Percentiles rank a stretch among this genome's conserved stretches.
Evolutionary conservation across 2,888 invertebrate genomes (phyloP).

Genomic region (Nasonovia ribisnigri): DNA sequence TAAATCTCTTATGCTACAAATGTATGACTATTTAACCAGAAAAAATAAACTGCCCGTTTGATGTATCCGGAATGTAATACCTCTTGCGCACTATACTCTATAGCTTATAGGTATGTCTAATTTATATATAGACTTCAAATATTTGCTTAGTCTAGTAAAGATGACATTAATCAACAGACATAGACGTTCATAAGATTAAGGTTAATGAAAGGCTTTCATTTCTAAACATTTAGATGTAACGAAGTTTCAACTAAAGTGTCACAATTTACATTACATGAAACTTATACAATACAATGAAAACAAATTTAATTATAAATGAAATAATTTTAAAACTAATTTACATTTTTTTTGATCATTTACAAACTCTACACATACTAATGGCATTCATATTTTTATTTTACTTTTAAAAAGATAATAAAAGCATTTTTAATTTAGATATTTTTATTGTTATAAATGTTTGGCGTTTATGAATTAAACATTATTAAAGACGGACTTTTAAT

Average conservation of each 20-base stretch:
- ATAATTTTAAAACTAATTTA: background rate
- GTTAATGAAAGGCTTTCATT: background rate
- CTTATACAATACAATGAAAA: background rate
- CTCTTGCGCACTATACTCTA: background rate
- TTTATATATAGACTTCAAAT: background rate
- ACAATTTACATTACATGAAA: background rate
- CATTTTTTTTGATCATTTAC: background rate
- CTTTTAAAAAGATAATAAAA: background rate
- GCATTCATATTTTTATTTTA: background rate
- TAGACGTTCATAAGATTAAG: background rate
- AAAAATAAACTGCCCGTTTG: background rate
- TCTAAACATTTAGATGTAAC: background rate
- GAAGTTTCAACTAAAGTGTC: background rate
- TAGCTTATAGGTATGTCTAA: background rate
- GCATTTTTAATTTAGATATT: background rate
- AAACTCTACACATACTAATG: background rate
- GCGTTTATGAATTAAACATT: background rate
- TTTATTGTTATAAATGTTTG: background rate
- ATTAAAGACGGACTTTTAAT: background rate
- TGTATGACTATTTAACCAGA: no score
- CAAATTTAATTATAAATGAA: background rate
- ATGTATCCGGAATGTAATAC: background rate
- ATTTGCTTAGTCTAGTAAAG: background rate
- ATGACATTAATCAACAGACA: background rate
- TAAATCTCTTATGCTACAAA: background rate